Evolutionary conservation across 92 coral and sea anemone species (phyloP), one percentile per base, ranked within the genome.

Genomic region (Zoanthus sansibaricus): DNA sequence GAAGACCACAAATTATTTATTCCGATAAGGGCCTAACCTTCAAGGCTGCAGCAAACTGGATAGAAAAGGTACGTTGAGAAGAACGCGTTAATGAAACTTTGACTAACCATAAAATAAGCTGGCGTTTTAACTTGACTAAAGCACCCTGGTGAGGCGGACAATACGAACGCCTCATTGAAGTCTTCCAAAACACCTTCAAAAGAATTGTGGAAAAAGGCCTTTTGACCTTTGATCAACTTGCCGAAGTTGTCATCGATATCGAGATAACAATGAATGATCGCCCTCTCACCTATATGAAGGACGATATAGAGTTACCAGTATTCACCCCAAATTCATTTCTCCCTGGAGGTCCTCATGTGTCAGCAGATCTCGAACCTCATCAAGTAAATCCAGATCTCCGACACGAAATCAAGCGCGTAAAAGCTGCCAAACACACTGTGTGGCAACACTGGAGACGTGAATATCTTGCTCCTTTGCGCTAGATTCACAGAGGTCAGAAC

Each of bases 301-400:
- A 56, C 64, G 64, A 56, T n/a, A 10, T 52, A 14, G 58, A 52
- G 15, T 14, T 52, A 5, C 77, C 77, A 45, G 78, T 16, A 25
- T 9, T 74, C n/a, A 74, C 78, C 14, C 78, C 78, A 11, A 74
- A 74, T 25, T 74, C 59, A 21, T 74, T 74, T 32, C 16, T 74
- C 15, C 78, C 54, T 31, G 32, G 78, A 18, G 31, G 58, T 6
- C 52, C 78, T 4, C 61, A 59, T 44, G 51, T 74, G 18, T 1
- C 56, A 18, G 30, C 78, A 14, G 78, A 74, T 14, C 47, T 74
- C 30, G 32, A 46, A 11, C 14, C 10, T 44, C 25, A 74, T 13
- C 20, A 44, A 47, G 17, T 74, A 48, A 25, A 74, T 11, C 64
- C 64, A 56, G 64, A 56, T 56, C 64, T 56, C 16, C 78, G 78